A percentile compares a stretch with the other conserved stretches of the same genome.
These are phyloP conservation scores for Cetoscarus ocellatus DNA, from an alignment of 2,797 vertebrate genomes.

Conservation along the genomic window DNA sequence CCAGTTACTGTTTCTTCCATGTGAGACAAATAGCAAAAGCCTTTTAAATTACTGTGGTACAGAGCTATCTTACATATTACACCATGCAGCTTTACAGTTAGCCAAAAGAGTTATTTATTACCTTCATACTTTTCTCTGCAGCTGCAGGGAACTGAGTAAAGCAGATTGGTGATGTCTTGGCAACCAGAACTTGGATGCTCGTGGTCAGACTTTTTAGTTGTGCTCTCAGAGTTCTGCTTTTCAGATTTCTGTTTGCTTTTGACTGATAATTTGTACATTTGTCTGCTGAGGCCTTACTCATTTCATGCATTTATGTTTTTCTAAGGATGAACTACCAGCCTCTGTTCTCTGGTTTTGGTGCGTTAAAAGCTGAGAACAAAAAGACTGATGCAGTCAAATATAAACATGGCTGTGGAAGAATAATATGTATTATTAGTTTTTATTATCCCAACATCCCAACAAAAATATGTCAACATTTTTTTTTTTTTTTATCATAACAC, in stretches of 20 bases:
- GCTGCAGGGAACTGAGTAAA: slow-evolving; percentile 2
- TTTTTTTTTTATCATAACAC: no score
- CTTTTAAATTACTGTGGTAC: not conserved
- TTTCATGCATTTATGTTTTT: slow-evolving; percentile 5
- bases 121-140: not conserved
- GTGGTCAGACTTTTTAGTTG: slow-evolving; percentile 11
- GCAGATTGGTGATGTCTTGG: slow-evolving; percentile 6
- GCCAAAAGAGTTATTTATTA: slow-evolving; percentile 4
- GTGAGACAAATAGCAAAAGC: slow-evolving; percentile 10
- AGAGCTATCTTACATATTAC: not conserved
- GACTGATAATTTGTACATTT: not conserved
- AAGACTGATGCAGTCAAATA: no score
- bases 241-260: not conserved
- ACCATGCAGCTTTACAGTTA: slow-evolving; percentile 6
- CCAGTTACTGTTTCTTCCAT: slow-evolving; percentile 5
- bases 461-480: no score
- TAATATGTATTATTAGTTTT: no score
- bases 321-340: not conserved
- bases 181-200: not conserved
- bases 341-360: not conserved
- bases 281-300: not conserved
- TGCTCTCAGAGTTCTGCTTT: not conserved
- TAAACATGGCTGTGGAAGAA: no score
- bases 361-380: no score
- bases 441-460: no score